phyloP scores from a whole-genome alignment of 1,140 invertebrate genomes.

The Bemisia tabaci region DNA sequence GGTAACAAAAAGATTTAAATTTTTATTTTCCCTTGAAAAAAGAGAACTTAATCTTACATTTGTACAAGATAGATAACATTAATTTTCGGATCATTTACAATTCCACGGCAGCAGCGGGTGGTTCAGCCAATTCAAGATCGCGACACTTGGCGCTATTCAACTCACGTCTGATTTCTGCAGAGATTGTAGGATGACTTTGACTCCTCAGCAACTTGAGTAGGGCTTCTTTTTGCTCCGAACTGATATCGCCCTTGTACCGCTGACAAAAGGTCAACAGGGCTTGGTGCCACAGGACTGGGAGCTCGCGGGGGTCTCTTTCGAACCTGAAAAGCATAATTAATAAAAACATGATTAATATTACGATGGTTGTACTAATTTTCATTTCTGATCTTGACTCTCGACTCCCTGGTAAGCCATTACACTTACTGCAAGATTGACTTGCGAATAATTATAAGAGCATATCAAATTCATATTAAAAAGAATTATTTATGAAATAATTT shows the following conservation, averaged over 20 bases:
- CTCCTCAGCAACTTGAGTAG: conserved; percentile 60
- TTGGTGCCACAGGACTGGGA: conserved; percentile 97
- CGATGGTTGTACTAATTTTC: not conserved
- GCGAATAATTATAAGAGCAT: no score
- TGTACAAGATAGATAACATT: not conserved
- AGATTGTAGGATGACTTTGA: conserved; percentile 69
- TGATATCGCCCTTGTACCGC: conserved; percentile 89
- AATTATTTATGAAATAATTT: no score
- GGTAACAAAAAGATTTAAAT: no score
- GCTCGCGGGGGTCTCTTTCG: conserved; percentile 57
- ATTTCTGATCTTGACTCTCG: no score
- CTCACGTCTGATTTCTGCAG: conserved; percentile 72
- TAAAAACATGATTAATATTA: not conserved
- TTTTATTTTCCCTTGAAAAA: not conserved
- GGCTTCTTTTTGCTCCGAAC: conserved; percentile 78
- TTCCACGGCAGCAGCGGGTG: conserved; percentile 2
- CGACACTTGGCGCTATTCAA: conserved; percentile 66
- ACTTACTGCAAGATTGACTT: no score
- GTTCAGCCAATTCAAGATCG: conserved; percentile 45
- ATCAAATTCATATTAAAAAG: no score
- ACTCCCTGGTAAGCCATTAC: no score
- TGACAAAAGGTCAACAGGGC: conserved; percentile 86
- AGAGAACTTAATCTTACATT: not conserved
- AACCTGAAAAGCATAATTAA: conserved; percentile 46
- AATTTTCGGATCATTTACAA: not conserved